Percentiles rank a stretch among this genome's conserved stretches.
Conservation (phyloP, 2,888 invertebrate species). For the Chrysodeixis includens region DNA sequence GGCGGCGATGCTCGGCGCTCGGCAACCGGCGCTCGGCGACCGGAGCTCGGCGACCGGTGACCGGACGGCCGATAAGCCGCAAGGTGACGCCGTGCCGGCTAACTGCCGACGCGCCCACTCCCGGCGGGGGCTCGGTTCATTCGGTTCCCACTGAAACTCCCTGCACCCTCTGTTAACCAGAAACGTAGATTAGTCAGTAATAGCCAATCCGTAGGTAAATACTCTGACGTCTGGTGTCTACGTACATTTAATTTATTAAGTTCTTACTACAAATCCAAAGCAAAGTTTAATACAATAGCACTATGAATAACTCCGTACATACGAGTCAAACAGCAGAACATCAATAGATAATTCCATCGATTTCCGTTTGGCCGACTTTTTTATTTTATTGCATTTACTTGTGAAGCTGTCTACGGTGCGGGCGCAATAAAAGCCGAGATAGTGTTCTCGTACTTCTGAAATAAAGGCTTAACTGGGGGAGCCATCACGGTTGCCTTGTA, state of each 20-base stretch:
- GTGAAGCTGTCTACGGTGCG: conserved; percentile 72
- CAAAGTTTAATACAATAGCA: neutral
- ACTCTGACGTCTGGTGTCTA: conserved; percentile 17
- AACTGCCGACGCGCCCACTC: conserved; percentile 64
- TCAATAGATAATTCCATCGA: conserved; percentile 59
- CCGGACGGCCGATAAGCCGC: conserved; percentile 80
- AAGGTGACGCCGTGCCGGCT: conserved; percentile 75
- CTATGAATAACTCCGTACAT: conserved; percentile 29
- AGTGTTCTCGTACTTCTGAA: conserved; percentile 84
- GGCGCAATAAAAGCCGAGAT: conserved; percentile 84
- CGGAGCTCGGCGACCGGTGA: conserved; percentile 48
- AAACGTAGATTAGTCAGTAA: conserved; percentile 72
- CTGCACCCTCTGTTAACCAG: conserved; percentile 61
- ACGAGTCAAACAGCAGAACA: conserved; percentile 45
- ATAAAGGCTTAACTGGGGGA: conserved; percentile 87
- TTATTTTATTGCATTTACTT: conserved; percentile 76
- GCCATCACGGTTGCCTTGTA: conserved; percentile 87
- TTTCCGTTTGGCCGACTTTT: conserved; percentile 65
- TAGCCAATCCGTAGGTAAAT: conserved; percentile 55
- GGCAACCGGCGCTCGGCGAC: conserved; percentile 15
- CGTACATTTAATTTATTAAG: conserved; percentile 16
- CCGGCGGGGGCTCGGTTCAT: conserved; percentile 64
- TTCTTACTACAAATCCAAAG: neutral
- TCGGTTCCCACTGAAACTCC: conserved; percentile 64
- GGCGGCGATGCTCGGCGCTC: conserved; percentile 40